Evolutionary conservation across 2,797 vertebrate genomes (phyloP).

Genomic region (Ptychobarbus kaznakovi): DNA sequence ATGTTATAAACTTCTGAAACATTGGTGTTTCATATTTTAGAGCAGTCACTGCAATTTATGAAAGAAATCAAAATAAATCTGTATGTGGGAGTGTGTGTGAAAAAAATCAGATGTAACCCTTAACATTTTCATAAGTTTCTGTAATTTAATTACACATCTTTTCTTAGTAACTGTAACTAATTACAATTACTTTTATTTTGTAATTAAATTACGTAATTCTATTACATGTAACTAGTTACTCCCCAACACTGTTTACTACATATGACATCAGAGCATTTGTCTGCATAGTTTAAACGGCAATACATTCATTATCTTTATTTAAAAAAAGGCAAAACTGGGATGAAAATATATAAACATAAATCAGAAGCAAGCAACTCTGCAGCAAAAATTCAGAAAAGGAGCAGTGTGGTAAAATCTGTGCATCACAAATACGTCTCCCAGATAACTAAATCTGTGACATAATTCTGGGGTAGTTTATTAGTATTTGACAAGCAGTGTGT

Average conservation of each 20-base stretch:
- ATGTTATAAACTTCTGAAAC: too few relatives aligned
- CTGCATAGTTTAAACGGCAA: not conserved
- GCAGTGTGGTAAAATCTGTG: not conserved
- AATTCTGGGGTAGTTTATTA: conserved; percentile 16
- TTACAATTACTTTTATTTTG: too few relatives aligned
- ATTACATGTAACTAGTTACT: too few relatives aligned
- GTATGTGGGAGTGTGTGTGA: too few relatives aligned
- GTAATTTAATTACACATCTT: too few relatives aligned
- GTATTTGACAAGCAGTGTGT: conserved; percentile 13
- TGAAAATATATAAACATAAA: not conserved
- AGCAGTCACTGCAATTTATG: too few relatives aligned
- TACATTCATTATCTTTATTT: not conserved
- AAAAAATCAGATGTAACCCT: too few relatives aligned
- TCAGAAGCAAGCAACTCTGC: not conserved
- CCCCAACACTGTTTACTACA: not conserved
- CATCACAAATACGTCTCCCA: not conserved
- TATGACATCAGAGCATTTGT: not conserved
- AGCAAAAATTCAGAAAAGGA: not conserved
- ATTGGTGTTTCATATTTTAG: too few relatives aligned
- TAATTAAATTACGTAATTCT: too few relatives aligned
- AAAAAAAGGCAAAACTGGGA: not conserved
- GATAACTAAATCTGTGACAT: conserved; percentile 10
- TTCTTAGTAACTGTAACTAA: too few relatives aligned
- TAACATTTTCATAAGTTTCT: too few relatives aligned
- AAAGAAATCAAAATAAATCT: too few relatives aligned